phyloP scores from a whole-genome alignment of 1,140 invertebrate species.

The Phocides pigmalion region DNA sequence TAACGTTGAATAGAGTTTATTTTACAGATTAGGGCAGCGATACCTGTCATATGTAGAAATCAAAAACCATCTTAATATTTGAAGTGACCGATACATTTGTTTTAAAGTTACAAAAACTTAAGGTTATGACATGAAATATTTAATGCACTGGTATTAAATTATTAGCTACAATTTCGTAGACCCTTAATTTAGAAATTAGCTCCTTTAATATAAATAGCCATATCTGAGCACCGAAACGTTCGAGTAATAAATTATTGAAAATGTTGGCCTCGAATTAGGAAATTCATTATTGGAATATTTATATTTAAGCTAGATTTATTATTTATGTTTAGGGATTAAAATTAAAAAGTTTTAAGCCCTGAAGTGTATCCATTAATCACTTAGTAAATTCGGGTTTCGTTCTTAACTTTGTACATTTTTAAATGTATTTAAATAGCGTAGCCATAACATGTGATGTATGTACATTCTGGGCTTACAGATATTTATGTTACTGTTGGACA shows the following conservation, averaged over 20 bases:
- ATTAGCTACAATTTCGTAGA: not conserved
- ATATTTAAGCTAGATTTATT: conserved; percentile 16
- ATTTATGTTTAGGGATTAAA: conserved; percentile 16
- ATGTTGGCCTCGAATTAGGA: not conserved
- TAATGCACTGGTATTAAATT: not conserved
- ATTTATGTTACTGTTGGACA: conserved; percentile 33
- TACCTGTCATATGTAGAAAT: too few relatives aligned
- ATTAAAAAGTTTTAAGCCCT: conserved; percentile 4
- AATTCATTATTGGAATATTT: conserved; percentile 27
- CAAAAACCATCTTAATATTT: too few relatives aligned
- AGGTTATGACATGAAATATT: not conserved
- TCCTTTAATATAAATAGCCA: conserved; percentile 1
- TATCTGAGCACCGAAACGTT: conserved; percentile 7
- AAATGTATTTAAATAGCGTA: conserved; percentile 1
- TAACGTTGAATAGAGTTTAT: too few relatives aligned
- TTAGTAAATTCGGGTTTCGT: conserved; percentile 5
- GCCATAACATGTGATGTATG: conserved; percentile 13
- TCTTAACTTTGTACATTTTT: conserved; percentile 4
- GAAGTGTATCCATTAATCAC: conserved; percentile 5
- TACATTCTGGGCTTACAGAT: conserved; percentile 25
- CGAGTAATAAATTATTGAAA: conserved; percentile 25
- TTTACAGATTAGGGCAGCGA: too few relatives aligned
- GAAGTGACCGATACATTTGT: too few relatives aligned
- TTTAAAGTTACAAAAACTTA: too few relatives aligned
- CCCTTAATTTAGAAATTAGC: conserved; percentile 13